Percentiles rank a stretch among this genome's conserved stretches.
These are phyloP conservation scores for Umimayanthus kanabou DNA, from an alignment of 92 coral and sea anemone species.

Conservation along the genomic window DNA sequence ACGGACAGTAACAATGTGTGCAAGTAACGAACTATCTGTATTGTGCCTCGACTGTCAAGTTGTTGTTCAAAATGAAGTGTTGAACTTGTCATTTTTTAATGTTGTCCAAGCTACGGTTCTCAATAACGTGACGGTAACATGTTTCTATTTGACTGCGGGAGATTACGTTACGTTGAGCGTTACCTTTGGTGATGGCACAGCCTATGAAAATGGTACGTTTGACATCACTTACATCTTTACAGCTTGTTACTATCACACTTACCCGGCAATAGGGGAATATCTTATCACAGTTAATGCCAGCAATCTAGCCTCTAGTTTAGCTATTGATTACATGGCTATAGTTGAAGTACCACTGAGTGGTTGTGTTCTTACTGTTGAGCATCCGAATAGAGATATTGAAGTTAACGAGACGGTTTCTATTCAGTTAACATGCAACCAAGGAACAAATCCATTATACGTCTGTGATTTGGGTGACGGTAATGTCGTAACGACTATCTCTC, in stretches of 20 bases:
- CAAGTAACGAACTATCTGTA: slow-evolving; percentile 63
- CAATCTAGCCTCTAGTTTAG: slow-evolving; percentile 70
- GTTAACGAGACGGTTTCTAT: slow-evolving; percentile 84
- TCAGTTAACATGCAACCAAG: slow-evolving; percentile 50
- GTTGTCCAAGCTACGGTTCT: slow-evolving; percentile 56
- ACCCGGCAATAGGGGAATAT: slow-evolving; percentile 67
- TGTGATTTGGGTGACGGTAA: slow-evolving; percentile 81
- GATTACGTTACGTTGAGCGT: slow-evolving; percentile 59
- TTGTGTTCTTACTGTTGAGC: slow-evolving; percentile 57
- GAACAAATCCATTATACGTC: slow-evolving; percentile 65
- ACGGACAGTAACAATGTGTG: slow-evolving; percentile 46
- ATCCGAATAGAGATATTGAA: slow-evolving; percentile 81
- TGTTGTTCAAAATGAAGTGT: slow-evolving; percentile 58
- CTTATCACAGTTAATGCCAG: slow-evolving; percentile 64
- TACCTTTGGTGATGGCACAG: slow-evolving; percentile 69
- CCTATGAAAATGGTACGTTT: slow-evolving; percentile 71
- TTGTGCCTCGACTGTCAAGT: slow-evolving; percentile 56
- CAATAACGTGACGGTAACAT: slow-evolving; percentile 55
- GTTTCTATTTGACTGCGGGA: slow-evolving; percentile 67
- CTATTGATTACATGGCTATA: slow-evolving; percentile 55
- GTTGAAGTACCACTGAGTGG: slow-evolving; percentile 73
- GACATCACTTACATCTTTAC: slow-evolving; percentile 60
- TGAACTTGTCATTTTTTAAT: slow-evolving; percentile 51
- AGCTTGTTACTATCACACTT: slow-evolving; percentile 66
- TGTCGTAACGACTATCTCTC: slow-evolving; percentile 17